These are phyloP conservation scores for Microcebus lehilahytsara DNA, from an alignment of 2,113 vertebrate genomes.

Conservation along the genomic window DNA sequence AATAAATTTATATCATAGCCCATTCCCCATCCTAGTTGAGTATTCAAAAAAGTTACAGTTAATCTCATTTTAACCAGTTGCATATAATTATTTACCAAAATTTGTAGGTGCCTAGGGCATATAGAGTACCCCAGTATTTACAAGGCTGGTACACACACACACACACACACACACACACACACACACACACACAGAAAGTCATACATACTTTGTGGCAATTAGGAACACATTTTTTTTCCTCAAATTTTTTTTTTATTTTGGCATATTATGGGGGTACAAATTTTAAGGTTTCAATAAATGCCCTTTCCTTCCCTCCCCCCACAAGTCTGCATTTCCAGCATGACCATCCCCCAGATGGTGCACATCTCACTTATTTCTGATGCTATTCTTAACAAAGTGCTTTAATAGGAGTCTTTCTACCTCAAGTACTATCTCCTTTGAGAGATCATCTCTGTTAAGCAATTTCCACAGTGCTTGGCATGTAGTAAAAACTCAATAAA, in stretches of 20 bases:
- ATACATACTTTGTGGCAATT: neutral
- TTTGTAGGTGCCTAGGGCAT: neutral
- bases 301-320: too few species aligned
- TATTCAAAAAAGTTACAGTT: slow-evolving; percentile 26
- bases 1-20: slow-evolving; percentile 61
- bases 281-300: too few species aligned
- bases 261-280: too few species aligned
- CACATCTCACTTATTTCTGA: neutral
- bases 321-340: too few species aligned
- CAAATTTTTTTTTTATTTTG: too few species aligned
- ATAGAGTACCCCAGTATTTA: neutral
- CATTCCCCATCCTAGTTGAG: neutral
- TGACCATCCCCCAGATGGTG: too few species aligned
- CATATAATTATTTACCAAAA: slow-evolving; percentile 51
- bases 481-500: neutral
- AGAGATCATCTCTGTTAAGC: neutral
- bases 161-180: neutral
- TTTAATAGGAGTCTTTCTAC: neutral
- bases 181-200: neutral
- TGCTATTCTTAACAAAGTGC: neutral
- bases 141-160: neutral
- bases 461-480: neutral
- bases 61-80: neutral
- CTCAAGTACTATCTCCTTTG: neutral
- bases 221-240: neutral